Conservation (phyloP, 1,140 invertebrate species). For the Micrasema minimum region DNA sequence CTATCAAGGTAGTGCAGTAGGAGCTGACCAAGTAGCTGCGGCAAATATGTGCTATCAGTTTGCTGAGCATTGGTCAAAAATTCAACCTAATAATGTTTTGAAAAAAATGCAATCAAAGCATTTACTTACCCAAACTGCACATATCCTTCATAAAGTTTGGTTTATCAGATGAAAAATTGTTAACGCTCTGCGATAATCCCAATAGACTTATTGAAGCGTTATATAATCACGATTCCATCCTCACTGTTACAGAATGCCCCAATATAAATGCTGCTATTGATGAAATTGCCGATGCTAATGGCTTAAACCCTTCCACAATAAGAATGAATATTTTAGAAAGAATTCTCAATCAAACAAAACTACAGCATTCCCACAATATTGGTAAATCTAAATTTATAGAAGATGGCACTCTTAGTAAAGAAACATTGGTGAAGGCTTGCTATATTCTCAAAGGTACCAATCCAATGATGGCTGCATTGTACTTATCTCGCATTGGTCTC, state of each 20-base stretch:
- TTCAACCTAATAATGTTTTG: constrained; percentile 62
- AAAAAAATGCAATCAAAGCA: constrained; percentile 67
- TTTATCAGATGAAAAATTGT: constrained; percentile 67
- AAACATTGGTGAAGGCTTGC: constrained; percentile 62
- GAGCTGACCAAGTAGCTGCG: constrained; percentile 70
- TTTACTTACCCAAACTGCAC: constrained; percentile 67
- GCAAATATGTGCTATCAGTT: constrained; percentile 70
- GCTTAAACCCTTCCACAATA: constrained; percentile 62
- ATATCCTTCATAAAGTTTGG: constrained; percentile 68
- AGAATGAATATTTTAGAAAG: constrained; percentile 65
- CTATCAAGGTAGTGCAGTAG: constrained; percentile 63
- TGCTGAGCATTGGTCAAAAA: constrained; percentile 64
- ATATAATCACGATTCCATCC: constrained; percentile 66
- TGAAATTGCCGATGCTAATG: constrained; percentile 68
- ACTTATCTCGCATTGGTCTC: constrained; percentile 64
- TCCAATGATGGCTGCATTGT: constrained; percentile 64
- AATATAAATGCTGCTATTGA: constrained; percentile 68
- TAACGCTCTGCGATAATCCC: constrained; percentile 66
- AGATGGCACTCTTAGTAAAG: constrained; percentile 55
- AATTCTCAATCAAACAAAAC: constrained; percentile 58
- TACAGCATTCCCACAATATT: constrained; percentile 54
- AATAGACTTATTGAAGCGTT: constrained; percentile 66
- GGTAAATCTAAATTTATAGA: constrained; percentile 33
- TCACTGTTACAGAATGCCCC: constrained; percentile 63
- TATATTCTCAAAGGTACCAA: constrained; percentile 66